phyloP scores from a whole-genome alignment of 2,113 vertebrate genomes.

The Cryptomyrus ogoouensis region DNA sequence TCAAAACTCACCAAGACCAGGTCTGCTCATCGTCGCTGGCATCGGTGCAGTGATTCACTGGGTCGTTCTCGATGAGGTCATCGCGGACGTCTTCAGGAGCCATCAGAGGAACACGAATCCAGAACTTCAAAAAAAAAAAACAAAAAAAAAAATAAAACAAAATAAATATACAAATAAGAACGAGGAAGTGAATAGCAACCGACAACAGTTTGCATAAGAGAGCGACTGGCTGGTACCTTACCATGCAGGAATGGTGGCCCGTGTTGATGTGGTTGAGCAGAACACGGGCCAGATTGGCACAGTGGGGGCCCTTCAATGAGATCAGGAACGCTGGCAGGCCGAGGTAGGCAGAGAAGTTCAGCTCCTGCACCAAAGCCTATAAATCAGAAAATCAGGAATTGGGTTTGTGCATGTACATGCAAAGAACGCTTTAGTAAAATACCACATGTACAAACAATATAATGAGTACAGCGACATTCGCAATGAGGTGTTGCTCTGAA shows the following conservation, averaged over 20 bases:
- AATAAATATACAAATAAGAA: neutral
- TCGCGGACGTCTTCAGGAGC: conserved; percentile 72
- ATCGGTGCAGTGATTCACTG: conserved; percentile 50
- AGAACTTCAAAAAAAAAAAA: conserved; percentile 62
- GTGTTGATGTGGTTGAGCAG: conserved; percentile 83
- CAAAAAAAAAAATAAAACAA: neutral
- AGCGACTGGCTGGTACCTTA: neutral
- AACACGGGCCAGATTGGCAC: conserved; percentile 77
- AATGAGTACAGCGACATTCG: neutral
- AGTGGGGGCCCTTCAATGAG: conserved; percentile 64
- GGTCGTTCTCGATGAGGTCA: conserved; percentile 76
- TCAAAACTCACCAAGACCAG: conserved; percentile 66
- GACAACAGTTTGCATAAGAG: neutral
- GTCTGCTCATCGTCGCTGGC: conserved; percentile 70
- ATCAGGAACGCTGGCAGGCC: conserved; percentile 84
- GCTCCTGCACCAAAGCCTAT: conserved; percentile 80
- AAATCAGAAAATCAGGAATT: neutral
- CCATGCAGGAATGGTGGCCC: conserved; percentile 84
- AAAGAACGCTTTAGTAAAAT: neutral
- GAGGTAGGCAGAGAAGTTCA: conserved; percentile 85
- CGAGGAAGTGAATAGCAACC: neutral
- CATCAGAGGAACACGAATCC: conserved; percentile 80
- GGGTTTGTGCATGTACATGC: neutral
- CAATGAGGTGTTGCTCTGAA: neutral
- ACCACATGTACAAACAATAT: neutral